Conservation (phyloP, 2,113 vertebrate species). For the Grus americana region DNA sequence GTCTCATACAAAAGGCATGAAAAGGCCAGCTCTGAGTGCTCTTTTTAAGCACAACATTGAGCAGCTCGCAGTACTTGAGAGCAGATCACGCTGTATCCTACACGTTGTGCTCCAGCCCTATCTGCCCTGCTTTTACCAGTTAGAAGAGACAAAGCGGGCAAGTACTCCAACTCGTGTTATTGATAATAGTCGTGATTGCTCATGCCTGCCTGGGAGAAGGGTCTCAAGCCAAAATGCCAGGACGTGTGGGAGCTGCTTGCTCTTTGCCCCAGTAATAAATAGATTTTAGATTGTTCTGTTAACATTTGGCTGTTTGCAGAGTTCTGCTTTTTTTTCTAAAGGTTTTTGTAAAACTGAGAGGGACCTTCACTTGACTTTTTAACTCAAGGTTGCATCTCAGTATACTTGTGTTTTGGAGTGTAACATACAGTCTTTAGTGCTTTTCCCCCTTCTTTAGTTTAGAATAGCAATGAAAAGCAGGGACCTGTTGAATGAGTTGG, state of each 20-base stretch:
- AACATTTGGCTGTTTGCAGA: background rate
- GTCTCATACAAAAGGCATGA: accelerated
- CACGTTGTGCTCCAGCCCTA: background rate
- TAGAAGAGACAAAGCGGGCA: background rate
- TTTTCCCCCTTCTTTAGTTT: background rate
- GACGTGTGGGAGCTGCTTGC: background rate
- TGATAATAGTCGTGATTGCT: background rate
- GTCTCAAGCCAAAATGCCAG: background rate
- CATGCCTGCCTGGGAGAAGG: background rate
- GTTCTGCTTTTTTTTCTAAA: background rate
- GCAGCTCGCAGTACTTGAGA: background rate
- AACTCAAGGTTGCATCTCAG: background rate
- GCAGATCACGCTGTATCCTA: background rate
- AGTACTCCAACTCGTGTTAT: background rate
- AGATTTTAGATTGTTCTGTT: background rate
- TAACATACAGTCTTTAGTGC: background rate
- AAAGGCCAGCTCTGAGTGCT: background rate
- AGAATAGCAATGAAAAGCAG: background rate
- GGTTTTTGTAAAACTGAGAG: background rate
- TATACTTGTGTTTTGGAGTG: background rate
- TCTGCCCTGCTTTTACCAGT: background rate
- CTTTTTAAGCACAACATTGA: accelerated
- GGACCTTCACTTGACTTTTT: background rate
- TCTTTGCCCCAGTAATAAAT: background rate
- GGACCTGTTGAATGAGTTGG: background rate